phyloP scores from a whole-genome alignment of 2,888 invertebrate species.

The Boloria euphrosyne region DNA sequence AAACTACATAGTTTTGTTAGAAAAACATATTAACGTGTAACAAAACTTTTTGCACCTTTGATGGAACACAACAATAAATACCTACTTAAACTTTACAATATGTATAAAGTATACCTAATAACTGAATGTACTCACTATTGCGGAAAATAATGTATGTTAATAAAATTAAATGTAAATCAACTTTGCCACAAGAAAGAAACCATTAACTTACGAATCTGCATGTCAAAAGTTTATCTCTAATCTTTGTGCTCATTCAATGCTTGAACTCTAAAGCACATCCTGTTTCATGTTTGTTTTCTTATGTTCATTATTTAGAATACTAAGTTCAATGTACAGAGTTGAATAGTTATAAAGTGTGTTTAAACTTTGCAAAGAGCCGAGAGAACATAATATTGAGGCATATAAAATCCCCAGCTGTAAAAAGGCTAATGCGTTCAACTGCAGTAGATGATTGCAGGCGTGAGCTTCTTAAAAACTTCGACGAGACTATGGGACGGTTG shows the following conservation, averaged over 20 bases:
- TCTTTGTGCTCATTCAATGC: conserved; percentile 12
- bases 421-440: conserved; percentile 20
- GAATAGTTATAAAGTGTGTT: conserved; percentile 21
- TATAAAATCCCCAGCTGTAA: conserved; percentile 7
- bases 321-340: conserved; percentile 22
- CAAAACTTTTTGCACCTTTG: too few relatives aligned
- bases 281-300: conserved; percentile 17
- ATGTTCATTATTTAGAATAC: conserved; percentile 18
- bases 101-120: too few relatives aligned
- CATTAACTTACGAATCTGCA: conserved; percentile 18
- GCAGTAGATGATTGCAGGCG: conserved; percentile 18
- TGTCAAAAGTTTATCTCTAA: conserved; percentile 24
- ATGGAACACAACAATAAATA: too few relatives aligned
- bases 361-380: conserved; percentile 17
- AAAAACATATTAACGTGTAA: too few relatives aligned
- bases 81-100: too few relatives aligned
- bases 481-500: neutral
- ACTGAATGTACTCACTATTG: too few relatives aligned
- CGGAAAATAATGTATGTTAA: too few relatives aligned
- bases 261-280: conserved; percentile 19
- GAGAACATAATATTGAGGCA: conserved; percentile 19
- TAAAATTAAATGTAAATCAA: neutral
- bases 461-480: conserved; percentile 9
- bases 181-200: neutral
- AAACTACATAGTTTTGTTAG: too few relatives aligned